Evolutionary conservation across 1,140 invertebrate genomes (phyloP).

Genomic region (Caerostris darwini): DNA sequence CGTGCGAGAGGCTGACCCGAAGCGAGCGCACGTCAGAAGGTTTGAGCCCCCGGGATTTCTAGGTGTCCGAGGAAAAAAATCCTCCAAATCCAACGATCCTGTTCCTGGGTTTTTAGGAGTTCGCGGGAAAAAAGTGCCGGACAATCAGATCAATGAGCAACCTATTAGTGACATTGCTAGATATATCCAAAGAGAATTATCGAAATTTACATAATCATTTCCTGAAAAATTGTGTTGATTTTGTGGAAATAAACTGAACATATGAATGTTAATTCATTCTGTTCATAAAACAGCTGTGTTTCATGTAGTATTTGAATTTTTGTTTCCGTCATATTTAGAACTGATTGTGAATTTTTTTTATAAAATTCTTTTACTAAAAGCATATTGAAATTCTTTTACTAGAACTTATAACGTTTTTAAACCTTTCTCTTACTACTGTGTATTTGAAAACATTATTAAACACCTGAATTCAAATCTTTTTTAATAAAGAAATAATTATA

Average conservation of each 20-base stretch:
- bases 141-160: not conserved
- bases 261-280: not conserved
- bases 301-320: not conserved
- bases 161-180: not conserved
- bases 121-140: conserved; percentile 21
- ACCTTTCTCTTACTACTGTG: too few relatives aligned
- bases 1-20: not conserved
- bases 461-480: too few relatives aligned
- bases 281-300: not conserved
- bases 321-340: not conserved
- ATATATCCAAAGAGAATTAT: conserved; percentile 45
- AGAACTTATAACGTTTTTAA: too few relatives aligned
- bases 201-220: not conserved
- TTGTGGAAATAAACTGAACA: not conserved
- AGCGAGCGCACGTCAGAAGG: conserved; percentile 20
- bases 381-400: too few relatives aligned
- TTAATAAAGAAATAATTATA: too few relatives aligned
- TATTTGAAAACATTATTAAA: too few relatives aligned
- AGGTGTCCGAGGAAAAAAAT: conserved; percentile 49
- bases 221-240: not conserved
- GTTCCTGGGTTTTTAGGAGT: conserved; percentile 64
- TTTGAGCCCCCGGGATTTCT: conserved; percentile 54
- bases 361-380: too few relatives aligned
- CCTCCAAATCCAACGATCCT: conserved; percentile 48
- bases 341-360: too few relatives aligned